Evolutionary conservation across 2,797 vertebrate species (phyloP), one percentile per base, ranked within the genome.

Genomic region (Spea hammondii): DNA sequence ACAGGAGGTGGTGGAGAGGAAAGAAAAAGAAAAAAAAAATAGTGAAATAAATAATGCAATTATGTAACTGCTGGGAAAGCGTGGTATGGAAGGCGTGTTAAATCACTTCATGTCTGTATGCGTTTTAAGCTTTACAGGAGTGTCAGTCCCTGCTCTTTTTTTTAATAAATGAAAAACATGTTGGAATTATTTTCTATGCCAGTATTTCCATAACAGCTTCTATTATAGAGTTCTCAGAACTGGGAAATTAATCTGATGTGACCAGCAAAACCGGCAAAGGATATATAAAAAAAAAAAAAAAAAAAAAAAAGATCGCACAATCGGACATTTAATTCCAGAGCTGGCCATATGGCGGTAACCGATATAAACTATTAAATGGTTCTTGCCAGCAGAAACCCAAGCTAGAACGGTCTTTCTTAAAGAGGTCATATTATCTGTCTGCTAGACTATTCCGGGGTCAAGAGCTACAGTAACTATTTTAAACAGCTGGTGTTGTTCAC

Each of bases 21-120:
- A 84, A 84, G 81, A 84, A 62, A 62, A 62, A 8, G 12, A 5
- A 13, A 5, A 62, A 17, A 62, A 17, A 17, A 62, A 32, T 53
- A 85, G 69, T 86, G 87, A 80, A 84, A 77, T 82, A 85, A 81
- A 85, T 74, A 85, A 45, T 84, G 67, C 70, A 75, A 82, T 85
- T 85, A 75, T 71, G 65, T 81, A 82, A 86, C 48, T 82, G 83
- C 77, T 76, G 69, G 83, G 80, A 50, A 86, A 5, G 0, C 46
- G 80, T 2, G 76, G 77, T 45, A 81, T 50, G 70, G 65, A 75
- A 70, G 79, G 77, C 55, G 53, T 72, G 17, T 49, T 65, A 49
- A 69, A 76, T 69, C 64, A 69, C 69, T 77, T 72, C 65, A 76
- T 51, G 53, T 32, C 50, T 72, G 50, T 79, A 65, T 73, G 65